These are phyloP conservation scores for Branchipolynoe longqiensis DNA, from an alignment of 2,888 invertebrate species.

Conservation along the genomic window DNA sequence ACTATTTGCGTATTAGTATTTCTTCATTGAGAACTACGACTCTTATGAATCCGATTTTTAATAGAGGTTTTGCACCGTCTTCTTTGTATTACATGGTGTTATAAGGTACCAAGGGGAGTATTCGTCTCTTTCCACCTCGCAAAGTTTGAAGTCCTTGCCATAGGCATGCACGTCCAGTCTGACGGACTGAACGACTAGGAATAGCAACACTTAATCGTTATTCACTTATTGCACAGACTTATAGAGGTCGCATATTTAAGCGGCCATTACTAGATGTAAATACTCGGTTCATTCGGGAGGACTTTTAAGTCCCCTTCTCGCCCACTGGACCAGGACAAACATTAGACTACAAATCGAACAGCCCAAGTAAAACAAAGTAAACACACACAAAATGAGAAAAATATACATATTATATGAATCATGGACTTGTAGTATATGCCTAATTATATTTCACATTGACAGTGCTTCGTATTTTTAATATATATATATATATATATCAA, in stretches of 20 bases:
- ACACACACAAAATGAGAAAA: too few species aligned
- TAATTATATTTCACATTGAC: too few species aligned
- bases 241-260: slow-evolving; percentile 45
- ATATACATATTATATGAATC: too few species aligned
- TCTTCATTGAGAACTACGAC: background rate
- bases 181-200: background rate
- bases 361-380: too few species aligned
- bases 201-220: background rate
- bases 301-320: too few species aligned
- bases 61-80: slow-evolving; percentile 22
- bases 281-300: background rate
- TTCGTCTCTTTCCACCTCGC: slow-evolving; percentile 8
- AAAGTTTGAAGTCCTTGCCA: slow-evolving; percentile 19
- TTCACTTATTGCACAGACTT: slow-evolving; percentile 29
- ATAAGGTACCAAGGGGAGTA: slow-evolving; percentile 14
- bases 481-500: too few species aligned
- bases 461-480: too few species aligned
- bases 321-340: too few species aligned
- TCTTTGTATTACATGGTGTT: background rate
- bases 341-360: too few species aligned
- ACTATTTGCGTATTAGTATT: slow-evolving; percentile 28
- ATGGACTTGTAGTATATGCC: too few species aligned
- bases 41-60: background rate
- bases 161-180: slow-evolving; percentile 36
- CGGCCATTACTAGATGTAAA: slow-evolving; percentile 33